These are phyloP conservation scores for Steinernema carpocapsae DNA, from an alignment of 2,888 invertebrate genomes.

Conservation along the genomic window DNA sequence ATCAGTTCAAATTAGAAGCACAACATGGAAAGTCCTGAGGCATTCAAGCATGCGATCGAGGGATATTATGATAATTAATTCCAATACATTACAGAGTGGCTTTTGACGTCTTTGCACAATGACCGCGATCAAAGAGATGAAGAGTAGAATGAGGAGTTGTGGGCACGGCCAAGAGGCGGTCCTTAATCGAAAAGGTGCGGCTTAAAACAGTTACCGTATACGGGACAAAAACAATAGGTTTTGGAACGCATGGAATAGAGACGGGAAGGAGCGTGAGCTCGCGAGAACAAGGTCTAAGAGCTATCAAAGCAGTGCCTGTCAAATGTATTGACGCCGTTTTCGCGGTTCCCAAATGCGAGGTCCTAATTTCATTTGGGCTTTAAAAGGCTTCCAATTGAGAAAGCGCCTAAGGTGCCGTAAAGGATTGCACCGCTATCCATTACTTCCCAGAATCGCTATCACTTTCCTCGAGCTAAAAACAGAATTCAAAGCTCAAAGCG, in stretches of 20 bases:
- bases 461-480: background rate
- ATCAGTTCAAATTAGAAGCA: constrained; percentile 16
- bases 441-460: constrained; percentile 12
- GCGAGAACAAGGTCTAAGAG: background rate
- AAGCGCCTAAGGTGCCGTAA: constrained; percentile 26
- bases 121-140: constrained; percentile 18
- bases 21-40: background rate
- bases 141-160: background rate
- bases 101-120: background rate
- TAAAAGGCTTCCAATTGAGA: constrained; percentile 33
- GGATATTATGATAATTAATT: constrained; percentile 21
- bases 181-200: background rate
- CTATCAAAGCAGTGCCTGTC: background rate
- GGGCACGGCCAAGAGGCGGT: background rate
- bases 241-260: background rate
- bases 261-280: background rate
- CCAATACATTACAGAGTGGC: constrained; percentile 7
- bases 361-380: constrained; percentile 23
- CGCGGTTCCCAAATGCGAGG: constrained; percentile 25
- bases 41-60: constrained; percentile 24
- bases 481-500: background rate
- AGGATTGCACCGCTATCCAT: constrained; percentile 23
- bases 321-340: constrained; percentile 19
- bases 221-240: constrained; percentile 4
- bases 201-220: constrained; percentile 25